Evolutionary conservation across 2,797 vertebrate species (phyloP).

Genomic region (Pteropus rufus): DNA sequence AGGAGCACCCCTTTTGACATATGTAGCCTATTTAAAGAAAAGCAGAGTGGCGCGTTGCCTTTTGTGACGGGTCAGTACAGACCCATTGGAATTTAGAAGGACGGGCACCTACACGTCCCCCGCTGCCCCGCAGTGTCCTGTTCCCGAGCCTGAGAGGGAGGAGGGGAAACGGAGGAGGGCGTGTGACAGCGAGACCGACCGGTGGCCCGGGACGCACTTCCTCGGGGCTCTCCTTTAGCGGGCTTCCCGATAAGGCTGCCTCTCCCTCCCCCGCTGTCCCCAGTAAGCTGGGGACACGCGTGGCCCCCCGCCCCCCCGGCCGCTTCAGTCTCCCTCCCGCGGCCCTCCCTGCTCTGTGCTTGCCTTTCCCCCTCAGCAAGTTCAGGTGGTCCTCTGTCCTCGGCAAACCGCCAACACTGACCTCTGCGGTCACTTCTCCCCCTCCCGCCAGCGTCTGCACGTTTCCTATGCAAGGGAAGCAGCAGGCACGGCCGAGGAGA

Average conservation of each 20-base stretch:
- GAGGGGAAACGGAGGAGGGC: not conserved
- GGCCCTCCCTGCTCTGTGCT: not conserved
- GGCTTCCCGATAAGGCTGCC: not conserved
- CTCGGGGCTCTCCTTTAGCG: not conserved
- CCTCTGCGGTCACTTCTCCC: not conserved
- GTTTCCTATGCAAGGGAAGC: not conserved
- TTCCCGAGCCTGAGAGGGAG: not conserved
- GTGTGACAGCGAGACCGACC: not conserved
- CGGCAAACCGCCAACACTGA: not conserved
- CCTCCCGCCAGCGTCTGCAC: too few relatives aligned
- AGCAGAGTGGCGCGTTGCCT: not conserved
- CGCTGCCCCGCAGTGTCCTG: not conserved
- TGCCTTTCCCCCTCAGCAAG: not conserved
- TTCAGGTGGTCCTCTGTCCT: not conserved
- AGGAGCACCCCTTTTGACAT: constrained; percentile 89
- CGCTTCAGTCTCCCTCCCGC: too few relatives aligned
- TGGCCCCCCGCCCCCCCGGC: not conserved
- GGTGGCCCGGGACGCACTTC: not conserved
- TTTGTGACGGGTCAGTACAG: not conserved
- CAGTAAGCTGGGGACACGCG: rapidly evolving
- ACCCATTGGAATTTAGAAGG: not conserved
- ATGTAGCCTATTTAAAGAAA: constrained; percentile 86
- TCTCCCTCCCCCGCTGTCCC: too few relatives aligned
- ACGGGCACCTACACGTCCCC: not conserved
- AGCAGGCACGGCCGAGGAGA: not conserved